phyloP scores from a whole-genome alignment of 2,113 vertebrate genomes.

The Pundamilia nyererei region DNA sequence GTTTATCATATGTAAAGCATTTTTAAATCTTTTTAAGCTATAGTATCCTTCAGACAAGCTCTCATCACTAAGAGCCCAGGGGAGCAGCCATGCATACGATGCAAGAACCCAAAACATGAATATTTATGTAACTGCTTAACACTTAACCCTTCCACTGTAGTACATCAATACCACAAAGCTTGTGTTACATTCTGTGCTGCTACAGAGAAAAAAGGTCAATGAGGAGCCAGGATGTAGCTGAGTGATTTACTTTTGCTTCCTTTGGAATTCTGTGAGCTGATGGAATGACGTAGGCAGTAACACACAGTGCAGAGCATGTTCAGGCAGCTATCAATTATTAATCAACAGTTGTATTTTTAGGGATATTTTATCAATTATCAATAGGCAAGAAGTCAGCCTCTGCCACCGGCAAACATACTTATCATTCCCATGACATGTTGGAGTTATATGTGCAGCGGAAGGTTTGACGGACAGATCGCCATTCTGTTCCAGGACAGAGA shows the following conservation, averaged over 20 bases:
- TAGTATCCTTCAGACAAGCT: not conserved
- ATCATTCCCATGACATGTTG: not conserved
- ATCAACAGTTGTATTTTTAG: not conserved
- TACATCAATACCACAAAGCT: not conserved
- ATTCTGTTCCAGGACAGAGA: not conserved
- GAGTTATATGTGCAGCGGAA: not conserved
- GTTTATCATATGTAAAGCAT: not conserved
- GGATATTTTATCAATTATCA: not conserved
- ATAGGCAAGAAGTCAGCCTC: not conserved
- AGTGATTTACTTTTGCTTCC: constrained; percentile 32
- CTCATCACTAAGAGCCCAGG: not conserved
- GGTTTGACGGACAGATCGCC: not conserved
- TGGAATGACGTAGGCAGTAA: constrained; percentile 28
- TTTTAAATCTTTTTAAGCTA: not conserved
- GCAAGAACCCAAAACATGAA: not conserved
- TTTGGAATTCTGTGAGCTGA: constrained; percentile 14
- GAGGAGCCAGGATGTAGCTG: constrained; percentile 37
- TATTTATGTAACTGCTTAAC: not conserved
- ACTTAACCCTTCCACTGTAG: not conserved
- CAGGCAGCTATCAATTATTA: constrained; percentile 20
- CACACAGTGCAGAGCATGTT: not conserved
- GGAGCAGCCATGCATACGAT: not conserved
- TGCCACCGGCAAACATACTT: not conserved
- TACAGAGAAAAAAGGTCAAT: not conserved
- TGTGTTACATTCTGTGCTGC: not conserved